Percentiles rank a stretch among this genome's conserved stretches.
These are phyloP conservation scores for Corydoras sp. DNA, from an alignment of 2,113 vertebrate genomes.

Conservation along the genomic window DNA sequence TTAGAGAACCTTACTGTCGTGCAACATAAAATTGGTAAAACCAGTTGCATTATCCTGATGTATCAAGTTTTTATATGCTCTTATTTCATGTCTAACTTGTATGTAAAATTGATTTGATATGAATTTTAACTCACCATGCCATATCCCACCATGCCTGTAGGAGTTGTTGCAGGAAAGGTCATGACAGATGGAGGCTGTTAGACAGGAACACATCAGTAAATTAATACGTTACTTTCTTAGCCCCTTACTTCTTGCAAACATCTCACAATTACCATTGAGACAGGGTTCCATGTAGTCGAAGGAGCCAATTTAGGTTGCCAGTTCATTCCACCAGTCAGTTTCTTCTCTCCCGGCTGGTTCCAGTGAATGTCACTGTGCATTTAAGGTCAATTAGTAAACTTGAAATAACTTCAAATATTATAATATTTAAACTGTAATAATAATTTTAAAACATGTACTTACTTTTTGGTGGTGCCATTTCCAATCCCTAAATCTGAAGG, in stretches of 20 bases:
- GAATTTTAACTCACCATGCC: constrained; percentile 77
- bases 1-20: no score
- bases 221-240: not conserved
- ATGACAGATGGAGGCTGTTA: constrained; percentile 83
- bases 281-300: constrained; percentile 93
- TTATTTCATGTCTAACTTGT: no score
- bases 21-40: no score
- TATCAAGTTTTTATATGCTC: no score
- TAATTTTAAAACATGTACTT: constrained; percentile 47
- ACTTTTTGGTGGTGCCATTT: constrained; percentile 97
- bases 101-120: not conserved
- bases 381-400: constrained; percentile 5
- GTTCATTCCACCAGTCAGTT: constrained; percentile 91
- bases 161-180: constrained; percentile 96
- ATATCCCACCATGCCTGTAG: constrained; percentile 93
- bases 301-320: constrained; percentile 96
- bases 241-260: not conserved
- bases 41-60: no score
- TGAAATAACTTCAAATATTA: not conserved
- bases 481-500: constrained; percentile 89
- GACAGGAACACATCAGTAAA: constrained; percentile 23
- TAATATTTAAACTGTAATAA: no score
- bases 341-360: constrained; percentile 96
- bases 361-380: constrained; percentile 89
- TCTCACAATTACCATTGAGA: constrained; percentile 80